A percentile compares a stretch with the other conserved stretches of the same genome.
Conservation (phyloP, 2,113 vertebrate species). For the Cervus canadensis region DNA sequence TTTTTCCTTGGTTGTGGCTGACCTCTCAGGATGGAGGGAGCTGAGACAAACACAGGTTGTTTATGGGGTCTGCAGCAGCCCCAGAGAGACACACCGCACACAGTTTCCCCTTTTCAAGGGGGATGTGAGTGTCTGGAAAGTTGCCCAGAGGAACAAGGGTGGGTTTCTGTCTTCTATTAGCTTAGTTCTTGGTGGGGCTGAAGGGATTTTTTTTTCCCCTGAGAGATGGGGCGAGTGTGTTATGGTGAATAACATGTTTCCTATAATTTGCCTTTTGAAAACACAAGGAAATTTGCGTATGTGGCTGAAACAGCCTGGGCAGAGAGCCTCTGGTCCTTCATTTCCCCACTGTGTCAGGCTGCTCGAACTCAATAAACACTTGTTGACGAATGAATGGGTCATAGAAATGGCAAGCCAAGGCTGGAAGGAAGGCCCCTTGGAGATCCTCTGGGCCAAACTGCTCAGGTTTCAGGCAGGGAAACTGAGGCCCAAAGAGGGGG, state of each 20-base stretch:
- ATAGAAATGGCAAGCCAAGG: slow-evolving; percentile 58
- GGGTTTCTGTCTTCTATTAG: slow-evolving; percentile 67
- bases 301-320: slow-evolving; percentile 49
- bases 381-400: slow-evolving; percentile 75
- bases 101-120: slow-evolving; percentile 27
- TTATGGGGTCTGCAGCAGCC: slow-evolving; percentile 44
- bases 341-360: slow-evolving; percentile 42
- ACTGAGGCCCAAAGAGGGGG: slow-evolving; percentile 52
- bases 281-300: slow-evolving; percentile 59
- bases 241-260: slow-evolving; percentile 69
- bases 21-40: slow-evolving; percentile 28
- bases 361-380: slow-evolving; percentile 71
- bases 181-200: slow-evolving; percentile 46
- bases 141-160: slow-evolving; percentile 14
- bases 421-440: slow-evolving; percentile 25
- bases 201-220: slow-evolving; percentile 1
- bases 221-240: slow-evolving; percentile 60
- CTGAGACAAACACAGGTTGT: slow-evolving; percentile 67
- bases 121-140: slow-evolving; percentile 52
- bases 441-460: slow-evolving; percentile 1
- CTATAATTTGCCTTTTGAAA: slow-evolving; percentile 75
- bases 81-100: neutral
- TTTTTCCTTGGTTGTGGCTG: slow-evolving; percentile 39
- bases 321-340: slow-evolving; percentile 50
- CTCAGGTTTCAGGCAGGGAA: slow-evolving; percentile 58